Evolutionary conservation across 1,140 invertebrate species (phyloP).

Genomic region (Hypothenemus hampei): DNA sequence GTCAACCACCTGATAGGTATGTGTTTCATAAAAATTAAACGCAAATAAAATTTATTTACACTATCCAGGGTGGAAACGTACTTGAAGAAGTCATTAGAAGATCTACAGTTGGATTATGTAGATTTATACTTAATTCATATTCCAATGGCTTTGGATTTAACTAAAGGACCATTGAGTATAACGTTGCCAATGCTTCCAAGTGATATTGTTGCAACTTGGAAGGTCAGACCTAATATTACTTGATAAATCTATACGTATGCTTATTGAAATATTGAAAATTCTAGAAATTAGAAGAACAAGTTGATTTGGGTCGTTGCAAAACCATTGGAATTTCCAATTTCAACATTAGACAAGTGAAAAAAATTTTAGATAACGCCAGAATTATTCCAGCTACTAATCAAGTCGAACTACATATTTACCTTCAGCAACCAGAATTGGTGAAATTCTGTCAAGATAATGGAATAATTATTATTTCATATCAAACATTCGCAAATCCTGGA

Average conservation of each 20-base stretch:
- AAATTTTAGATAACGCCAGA: slow-evolving; percentile 56
- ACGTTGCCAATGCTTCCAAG: neutral
- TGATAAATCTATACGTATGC: neutral
- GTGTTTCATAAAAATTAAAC: neutral
- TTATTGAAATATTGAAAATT: neutral
- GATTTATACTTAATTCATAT: slow-evolving; percentile 33
- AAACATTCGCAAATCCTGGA: slow-evolving; percentile 69
- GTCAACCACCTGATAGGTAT: slow-evolving; percentile 48
- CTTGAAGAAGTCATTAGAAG: slow-evolving; percentile 26
- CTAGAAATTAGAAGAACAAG: slow-evolving; percentile 67
- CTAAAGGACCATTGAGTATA: no score
- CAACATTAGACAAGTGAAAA: slow-evolving; percentile 60
- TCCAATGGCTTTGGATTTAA: slow-evolving; percentile 5
- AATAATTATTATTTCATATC: slow-evolving; percentile 75
- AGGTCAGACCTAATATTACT: neutral
- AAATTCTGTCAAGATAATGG: slow-evolving; percentile 66
- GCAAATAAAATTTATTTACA: neutral
- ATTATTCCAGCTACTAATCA: slow-evolving; percentile 68
- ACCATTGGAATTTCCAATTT: slow-evolving; percentile 75
- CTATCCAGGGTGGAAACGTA: slow-evolving; percentile 25
- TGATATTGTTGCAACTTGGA: neutral
- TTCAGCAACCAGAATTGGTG: slow-evolving; percentile 71
- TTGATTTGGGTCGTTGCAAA: slow-evolving; percentile 55
- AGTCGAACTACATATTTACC: slow-evolving; percentile 77
- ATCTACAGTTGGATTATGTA: slow-evolving; percentile 28